phyloP scores from a whole-genome alignment of 2,888 invertebrate species.

The Andrena haemorrhoa region DNA sequence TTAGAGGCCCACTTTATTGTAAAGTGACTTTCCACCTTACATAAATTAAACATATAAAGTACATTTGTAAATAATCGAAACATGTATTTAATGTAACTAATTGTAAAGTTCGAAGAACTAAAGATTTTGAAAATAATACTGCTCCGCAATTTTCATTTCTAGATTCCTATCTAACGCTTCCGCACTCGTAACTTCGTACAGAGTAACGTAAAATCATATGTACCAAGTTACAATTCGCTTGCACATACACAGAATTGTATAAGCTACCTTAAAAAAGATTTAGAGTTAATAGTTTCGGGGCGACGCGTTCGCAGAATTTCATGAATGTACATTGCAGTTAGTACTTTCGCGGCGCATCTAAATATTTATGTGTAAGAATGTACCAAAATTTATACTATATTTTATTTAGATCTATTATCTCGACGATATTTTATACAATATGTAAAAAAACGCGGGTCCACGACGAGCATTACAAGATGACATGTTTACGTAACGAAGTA shows the following conservation, averaged over 20 bases:
- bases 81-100: slow-evolving; percentile 32
- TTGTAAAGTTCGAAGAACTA: not conserved
- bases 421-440: slow-evolving; percentile 41
- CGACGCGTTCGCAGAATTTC: slow-evolving; percentile 2
- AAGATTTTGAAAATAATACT: slow-evolving; percentile 34
- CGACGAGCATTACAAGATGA: slow-evolving; percentile 11
- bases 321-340: slow-evolving; percentile 15
- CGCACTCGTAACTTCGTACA: slow-evolving; percentile 10
- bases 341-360: slow-evolving; percentile 1
- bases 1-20: slow-evolving; percentile 55
- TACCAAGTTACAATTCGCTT: slow-evolving; percentile 24
- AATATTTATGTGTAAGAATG: slow-evolving; percentile 29
- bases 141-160: not conserved
- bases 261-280: not conserved
- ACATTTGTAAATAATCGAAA: slow-evolving; percentile 36
- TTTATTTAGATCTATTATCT: slow-evolving; percentile 20
- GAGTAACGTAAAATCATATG: not conserved
- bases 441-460: slow-evolving; percentile 30
- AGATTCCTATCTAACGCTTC: not conserved
- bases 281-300: not conserved
- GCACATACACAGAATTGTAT: slow-evolving; percentile 4
- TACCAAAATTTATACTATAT: slow-evolving; percentile 38
- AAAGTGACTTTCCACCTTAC: slow-evolving; percentile 35
- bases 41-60: slow-evolving; percentile 8
- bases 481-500: slow-evolving; percentile 31